phyloP scores from a whole-genome alignment of 1,140 invertebrate genomes.

The Sycobia sp. region DNA sequence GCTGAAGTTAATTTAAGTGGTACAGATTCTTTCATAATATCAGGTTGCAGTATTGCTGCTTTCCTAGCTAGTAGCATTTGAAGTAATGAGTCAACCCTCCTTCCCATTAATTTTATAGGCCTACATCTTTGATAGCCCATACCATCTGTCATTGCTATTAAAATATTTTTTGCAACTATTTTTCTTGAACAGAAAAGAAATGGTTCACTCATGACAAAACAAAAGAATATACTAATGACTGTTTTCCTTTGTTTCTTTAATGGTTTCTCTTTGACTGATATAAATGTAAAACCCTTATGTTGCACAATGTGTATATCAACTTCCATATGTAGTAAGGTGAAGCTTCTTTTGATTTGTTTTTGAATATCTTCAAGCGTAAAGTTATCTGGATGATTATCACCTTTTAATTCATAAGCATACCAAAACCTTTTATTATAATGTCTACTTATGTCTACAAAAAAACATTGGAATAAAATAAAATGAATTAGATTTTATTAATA shows the following conservation, averaged over 20 bases:
- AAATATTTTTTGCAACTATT: constrained; percentile 23
- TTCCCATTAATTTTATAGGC: constrained; percentile 45
- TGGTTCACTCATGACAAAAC: constrained; percentile 43
- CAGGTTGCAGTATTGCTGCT: constrained; percentile 27
- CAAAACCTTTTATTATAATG: constrained; percentile 48
- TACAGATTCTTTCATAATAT: neutral
- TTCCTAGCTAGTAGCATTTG: constrained; percentile 46
- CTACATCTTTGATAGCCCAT: constrained; percentile 42
- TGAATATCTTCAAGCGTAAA: constrained; percentile 33
- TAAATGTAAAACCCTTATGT: constrained; percentile 41
- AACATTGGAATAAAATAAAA: too few relatives aligned
- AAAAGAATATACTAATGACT: constrained; percentile 39
- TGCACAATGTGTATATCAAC: constrained; percentile 35
- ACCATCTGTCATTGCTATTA: constrained; percentile 36
- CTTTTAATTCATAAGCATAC: constrained; percentile 44
- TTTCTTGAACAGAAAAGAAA: constrained; percentile 50
- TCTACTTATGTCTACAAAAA: constrained; percentile 49
- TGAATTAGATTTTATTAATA: neutral
- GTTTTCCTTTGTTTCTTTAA: constrained; percentile 5
- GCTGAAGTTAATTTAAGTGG: neutral
- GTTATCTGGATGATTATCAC: neutral
- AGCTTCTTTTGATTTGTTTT: constrained; percentile 34
- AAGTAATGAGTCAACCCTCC: constrained; percentile 46
- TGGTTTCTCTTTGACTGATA: constrained; percentile 38
- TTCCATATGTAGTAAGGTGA: constrained; percentile 30